phyloP scores from a whole-genome alignment of 2,113 vertebrate species.

The Myrmophylax atrothorax region DNA sequence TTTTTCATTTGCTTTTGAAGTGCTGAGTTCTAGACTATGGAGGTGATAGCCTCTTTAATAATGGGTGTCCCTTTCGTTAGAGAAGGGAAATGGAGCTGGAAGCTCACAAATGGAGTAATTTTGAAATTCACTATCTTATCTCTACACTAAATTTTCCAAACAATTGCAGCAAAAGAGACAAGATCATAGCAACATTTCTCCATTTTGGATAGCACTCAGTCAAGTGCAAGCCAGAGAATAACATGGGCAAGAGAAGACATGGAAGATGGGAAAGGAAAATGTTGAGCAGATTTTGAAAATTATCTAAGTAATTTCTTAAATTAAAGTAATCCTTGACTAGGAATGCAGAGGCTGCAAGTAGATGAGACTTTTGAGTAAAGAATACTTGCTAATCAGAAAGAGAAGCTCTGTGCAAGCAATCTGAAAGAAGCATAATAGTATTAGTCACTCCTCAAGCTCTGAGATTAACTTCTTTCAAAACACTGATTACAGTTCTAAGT shows the following conservation, averaged over 20 bases:
- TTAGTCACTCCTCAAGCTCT: constrained; percentile 28
- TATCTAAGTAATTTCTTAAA: background rate
- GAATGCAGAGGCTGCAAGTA: background rate
- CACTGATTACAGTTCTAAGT: constrained; percentile 25
- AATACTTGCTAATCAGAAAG: constrained; percentile 15
- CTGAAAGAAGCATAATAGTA: constrained; percentile 3
- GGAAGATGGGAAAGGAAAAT: background rate
- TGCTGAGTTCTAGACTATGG: background rate
- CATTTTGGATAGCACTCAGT: background rate
- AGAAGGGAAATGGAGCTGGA: background rate
- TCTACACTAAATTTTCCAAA: background rate
- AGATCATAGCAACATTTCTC: background rate
- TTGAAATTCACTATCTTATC: background rate
- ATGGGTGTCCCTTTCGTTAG: background rate
- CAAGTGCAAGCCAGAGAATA: background rate
- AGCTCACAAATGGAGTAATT: background rate
- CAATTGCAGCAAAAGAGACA: background rate
- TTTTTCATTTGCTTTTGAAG: background rate
- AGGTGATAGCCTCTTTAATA: background rate
- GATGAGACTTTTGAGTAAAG: background rate
- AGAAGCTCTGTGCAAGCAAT: background rate
- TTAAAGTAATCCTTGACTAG: background rate
- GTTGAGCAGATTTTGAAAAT: constrained; percentile 8
- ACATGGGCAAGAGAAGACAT: background rate
- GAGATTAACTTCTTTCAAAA: constrained; percentile 48